Conservation (phyloP, 2,888 invertebrate species). For the Morpho deidamia region DNA sequence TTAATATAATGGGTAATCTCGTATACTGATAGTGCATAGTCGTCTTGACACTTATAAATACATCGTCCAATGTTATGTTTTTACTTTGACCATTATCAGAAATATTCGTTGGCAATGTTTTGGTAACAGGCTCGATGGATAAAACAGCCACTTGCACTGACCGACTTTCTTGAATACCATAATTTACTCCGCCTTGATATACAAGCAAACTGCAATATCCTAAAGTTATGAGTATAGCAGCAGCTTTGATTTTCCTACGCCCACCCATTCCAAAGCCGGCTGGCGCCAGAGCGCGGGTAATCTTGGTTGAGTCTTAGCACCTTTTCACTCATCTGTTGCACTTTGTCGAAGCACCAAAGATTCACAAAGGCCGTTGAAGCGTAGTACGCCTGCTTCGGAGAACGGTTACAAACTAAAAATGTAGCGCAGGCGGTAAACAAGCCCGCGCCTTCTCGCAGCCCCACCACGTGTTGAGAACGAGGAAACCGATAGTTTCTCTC, state of each 20-base stretch:
- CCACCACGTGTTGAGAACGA: constrained; percentile 66
- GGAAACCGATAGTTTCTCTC: constrained; percentile 35
- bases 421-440: constrained; percentile 72
- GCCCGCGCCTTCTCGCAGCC: constrained; percentile 62
- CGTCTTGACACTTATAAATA: constrained; percentile 97
- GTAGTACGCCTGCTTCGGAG: constrained; percentile 42
- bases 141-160: constrained; percentile 65
- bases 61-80: constrained; percentile 87
- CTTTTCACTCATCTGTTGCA: constrained; percentile 71
- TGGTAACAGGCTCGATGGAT: constrained; percentile 73
- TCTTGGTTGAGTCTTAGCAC: constrained; percentile 48
- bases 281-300: constrained; percentile 60
- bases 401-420: constrained; percentile 77
- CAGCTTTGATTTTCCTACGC: constrained; percentile 68
- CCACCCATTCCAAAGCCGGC: constrained; percentile 63
- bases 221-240: constrained; percentile 71
- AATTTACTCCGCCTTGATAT: constrained; percentile 77
- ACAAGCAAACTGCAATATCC: constrained; percentile 80
- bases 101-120: constrained; percentile 39
- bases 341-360: constrained; percentile 57
- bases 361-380: constrained; percentile 41
- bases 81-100: constrained; percentile 59
- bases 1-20: constrained; percentile 90
- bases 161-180: constrained; percentile 71
- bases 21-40: constrained; percentile 91